Conservation (phyloP, 2,113 vertebrate genomes). For the Bostrychus sinensis region DNA sequence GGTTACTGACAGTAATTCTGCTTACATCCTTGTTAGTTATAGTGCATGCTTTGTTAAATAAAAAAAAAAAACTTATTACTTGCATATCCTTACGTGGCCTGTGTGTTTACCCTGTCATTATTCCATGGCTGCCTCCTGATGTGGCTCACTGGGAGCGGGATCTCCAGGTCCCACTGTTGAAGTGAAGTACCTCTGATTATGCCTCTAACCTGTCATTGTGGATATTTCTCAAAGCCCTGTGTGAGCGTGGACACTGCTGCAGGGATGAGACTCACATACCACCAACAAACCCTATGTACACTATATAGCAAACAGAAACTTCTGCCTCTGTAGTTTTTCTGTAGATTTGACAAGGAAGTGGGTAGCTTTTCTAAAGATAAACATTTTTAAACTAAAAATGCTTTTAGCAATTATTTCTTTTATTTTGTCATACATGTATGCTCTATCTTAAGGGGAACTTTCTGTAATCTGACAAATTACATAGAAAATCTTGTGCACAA, state of each 20-base stretch:
- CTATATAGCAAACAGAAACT: neutral
- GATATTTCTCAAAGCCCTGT: conserved; percentile 47
- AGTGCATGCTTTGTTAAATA: neutral
- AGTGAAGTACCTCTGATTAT: conserved; percentile 28
- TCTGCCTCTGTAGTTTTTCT: too few species aligned
- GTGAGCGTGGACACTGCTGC: conserved; percentile 10
- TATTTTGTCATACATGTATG: too few species aligned
- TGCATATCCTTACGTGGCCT: conserved; percentile 5
- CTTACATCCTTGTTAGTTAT: neutral
- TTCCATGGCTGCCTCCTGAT: conserved; percentile 22
- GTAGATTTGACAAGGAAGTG: too few species aligned
- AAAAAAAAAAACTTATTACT: conserved; percentile 1
- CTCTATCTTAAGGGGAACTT: too few species aligned
- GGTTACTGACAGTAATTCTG: too few species aligned
- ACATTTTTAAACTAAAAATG: too few species aligned
- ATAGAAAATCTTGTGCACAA: neutral
- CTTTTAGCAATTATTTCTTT: too few species aligned
- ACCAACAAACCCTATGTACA: conserved; percentile 27
- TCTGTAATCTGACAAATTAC: neutral
- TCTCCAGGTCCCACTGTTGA: conserved; percentile 16
- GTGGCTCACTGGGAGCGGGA: conserved; percentile 5
- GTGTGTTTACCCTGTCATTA: conserved; percentile 29
- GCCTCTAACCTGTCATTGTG: conserved; percentile 45
- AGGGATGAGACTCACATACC: conserved; percentile 24
- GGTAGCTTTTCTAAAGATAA: neutral